Base-by-base conservation (phyloP, 1,140 invertebrate genomes). In the Cyrtorhinus lividipennis region DNA sequence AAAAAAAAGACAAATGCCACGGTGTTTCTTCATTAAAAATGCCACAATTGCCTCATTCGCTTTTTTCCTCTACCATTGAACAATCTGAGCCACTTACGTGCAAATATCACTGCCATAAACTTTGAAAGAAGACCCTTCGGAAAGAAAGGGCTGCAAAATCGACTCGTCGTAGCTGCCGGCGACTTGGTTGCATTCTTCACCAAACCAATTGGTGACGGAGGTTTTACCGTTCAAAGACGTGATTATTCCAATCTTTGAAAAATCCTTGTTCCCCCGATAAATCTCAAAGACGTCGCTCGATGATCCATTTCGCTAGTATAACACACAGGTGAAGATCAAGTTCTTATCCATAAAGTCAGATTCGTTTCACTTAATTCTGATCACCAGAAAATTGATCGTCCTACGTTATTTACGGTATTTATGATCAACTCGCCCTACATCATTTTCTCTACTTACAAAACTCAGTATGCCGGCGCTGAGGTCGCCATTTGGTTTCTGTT, bases 31-130 rank as follows among this genome's bases (percentile, higher is more conserved):
- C n/a, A n/a, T n/a, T n/a, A n/a, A n/a, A n/a, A n/a, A n/a, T n/a
- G n/a, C n/a, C n/a, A n/a, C n/a, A n/a, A n/a, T n/a, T n/a, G n/a
- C n/a, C n/a, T n/a, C n/a, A n/a, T n/a, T n/a, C n/a, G n/a, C n/a
- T n/a, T n/a, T n/a, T n/a, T n/a, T n/a, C n/a, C n/a, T n/a, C n/a
- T n/a, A n/a, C n/a, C n/a, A n/a, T n/a, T n/a, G n/a, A n/a, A n/a
- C n/a, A n/a, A n/a, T n/a, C n/a, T n/a, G n/a, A n/a, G n/a, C n/a
- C 5, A 38, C 30, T 38, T 38, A 62, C 61, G 45, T 48, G 48
- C 61, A 62, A 5, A 62, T 53, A 53, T 62, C 61, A 18, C 38
- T 53, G 20, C 23, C 24, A 23, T 48, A 62, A n/a, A 62, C 15
- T n/a, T 24, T 22, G 2, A 62, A 13, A 13, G 20, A 56, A 8